phyloP scores from a whole-genome alignment of 2,888 invertebrate species.

The Aricia artaxerxes region DNA sequence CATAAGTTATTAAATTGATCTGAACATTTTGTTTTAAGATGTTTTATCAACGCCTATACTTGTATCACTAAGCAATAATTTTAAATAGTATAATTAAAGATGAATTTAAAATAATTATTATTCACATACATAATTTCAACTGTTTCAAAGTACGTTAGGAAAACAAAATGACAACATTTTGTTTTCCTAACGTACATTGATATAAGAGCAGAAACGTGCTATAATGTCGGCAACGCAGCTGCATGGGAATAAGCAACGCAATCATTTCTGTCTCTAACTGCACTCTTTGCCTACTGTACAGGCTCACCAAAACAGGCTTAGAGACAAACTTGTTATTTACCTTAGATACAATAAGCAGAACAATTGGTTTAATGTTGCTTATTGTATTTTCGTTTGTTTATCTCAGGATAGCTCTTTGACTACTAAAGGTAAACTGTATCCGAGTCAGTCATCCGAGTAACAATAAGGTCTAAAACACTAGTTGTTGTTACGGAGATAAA shows the following conservation, averaged over 20 bases:
- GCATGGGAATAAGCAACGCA: background rate
- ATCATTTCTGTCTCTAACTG: background rate
- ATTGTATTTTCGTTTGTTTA: background rate
- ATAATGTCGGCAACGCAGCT: background rate
- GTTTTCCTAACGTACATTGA: no score
- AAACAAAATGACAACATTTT: conserved; percentile 4
- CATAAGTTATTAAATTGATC: no score
- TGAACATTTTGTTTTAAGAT: no score
- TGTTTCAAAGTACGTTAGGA: background rate
- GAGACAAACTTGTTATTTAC: background rate
- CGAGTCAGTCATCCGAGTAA: background rate
- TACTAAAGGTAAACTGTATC: background rate
- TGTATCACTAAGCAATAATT: no score
- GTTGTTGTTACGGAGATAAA: background rate
- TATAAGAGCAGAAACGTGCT: conserved; percentile 18
- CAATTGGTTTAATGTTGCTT: background rate
- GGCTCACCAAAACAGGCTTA: background rate
- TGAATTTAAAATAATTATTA: background rate
- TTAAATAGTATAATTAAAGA: background rate
- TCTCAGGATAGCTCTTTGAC: background rate
- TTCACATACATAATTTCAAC: background rate
- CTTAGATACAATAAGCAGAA: background rate
- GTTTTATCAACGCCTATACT: no score
- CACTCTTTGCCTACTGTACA: background rate
- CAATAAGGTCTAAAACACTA: background rate